These are phyloP conservation scores for Drosophila mojavensis DNA, from an alignment of 1,140 invertebrate genomes.

Conservation along the genomic window DNA sequence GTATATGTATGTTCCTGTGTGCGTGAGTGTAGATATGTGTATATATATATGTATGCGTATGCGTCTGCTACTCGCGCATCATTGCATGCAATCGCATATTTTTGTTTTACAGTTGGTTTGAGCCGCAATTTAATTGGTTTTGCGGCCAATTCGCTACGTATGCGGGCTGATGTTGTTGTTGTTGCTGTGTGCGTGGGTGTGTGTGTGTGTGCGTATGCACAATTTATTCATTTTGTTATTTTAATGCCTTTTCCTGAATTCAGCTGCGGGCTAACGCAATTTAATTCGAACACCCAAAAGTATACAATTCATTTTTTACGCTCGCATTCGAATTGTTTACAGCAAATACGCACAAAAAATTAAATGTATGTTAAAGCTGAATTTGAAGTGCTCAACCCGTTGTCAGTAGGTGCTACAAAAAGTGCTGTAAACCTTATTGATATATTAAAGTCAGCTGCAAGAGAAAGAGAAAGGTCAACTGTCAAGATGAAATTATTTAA, in stretches of 20 bases:
- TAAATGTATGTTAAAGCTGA: background rate
- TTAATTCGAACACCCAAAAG: constrained; percentile 39
- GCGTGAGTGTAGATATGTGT: background rate
- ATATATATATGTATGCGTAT: constrained; percentile 3
- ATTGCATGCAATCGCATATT: constrained; percentile 45
- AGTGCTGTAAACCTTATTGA: background rate
- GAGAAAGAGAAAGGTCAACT: background rate
- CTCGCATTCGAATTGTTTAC: background rate
- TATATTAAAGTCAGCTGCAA: background rate
- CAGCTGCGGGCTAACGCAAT: background rate
- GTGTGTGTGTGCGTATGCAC: constrained; percentile 11
- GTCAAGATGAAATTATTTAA: background rate
- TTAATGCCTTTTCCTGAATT: constrained; percentile 22
- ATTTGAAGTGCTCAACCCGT: background rate
- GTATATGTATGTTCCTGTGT: background rate
- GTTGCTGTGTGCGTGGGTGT: background rate
- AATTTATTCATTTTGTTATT: constrained; percentile 47
- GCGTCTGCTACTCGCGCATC: constrained; percentile 24
- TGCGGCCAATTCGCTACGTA: constrained; percentile 35
- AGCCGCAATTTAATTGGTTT: constrained; percentile 73
- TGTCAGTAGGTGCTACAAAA: background rate
- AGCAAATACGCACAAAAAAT: constrained; percentile 10
- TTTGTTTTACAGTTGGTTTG: constrained; percentile 68
- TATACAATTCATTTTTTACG: constrained; percentile 35
- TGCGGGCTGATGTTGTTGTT: background rate